phyloP scores from a whole-genome alignment of 1,140 invertebrate genomes.

The Andrena cerasifolii region DNA sequence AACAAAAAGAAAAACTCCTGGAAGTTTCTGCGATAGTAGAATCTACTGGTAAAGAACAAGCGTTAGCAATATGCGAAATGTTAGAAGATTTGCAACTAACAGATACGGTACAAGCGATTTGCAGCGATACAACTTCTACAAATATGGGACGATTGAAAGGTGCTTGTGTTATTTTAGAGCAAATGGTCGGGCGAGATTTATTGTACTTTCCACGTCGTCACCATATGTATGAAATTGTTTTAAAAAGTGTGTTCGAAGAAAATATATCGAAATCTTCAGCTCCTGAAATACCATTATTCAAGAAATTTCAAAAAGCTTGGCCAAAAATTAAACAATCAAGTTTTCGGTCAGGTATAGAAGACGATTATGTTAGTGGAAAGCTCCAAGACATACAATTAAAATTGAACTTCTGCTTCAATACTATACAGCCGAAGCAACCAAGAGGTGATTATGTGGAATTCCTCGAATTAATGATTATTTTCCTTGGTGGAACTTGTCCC shows the following conservation, averaged over 20 bases:
- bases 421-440: not conserved
- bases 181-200: too few relatives aligned
- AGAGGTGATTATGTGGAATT: not conserved
- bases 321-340: conserved; percentile 29
- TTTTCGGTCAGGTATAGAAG: not conserved
- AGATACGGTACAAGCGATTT: too few relatives aligned
- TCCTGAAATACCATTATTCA: conserved; percentile 51
- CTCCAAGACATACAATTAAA: too few relatives aligned
- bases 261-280: too few relatives aligned
- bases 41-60: not conserved
- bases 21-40: not conserved
- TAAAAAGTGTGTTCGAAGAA: conserved; percentile 43
- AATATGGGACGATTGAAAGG: conserved; percentile 22
- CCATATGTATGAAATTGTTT: conserved; percentile 56
- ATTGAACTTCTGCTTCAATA: not conserved
- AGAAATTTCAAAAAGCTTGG: conserved; percentile 51
- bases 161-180: conserved; percentile 32
- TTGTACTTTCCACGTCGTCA: conserved; percentile 54
- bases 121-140: too few relatives aligned
- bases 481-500: not conserved
- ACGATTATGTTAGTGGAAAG: not conserved
- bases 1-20: not conserved
- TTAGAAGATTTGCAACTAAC: not conserved
- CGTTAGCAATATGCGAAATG: not conserved
- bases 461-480: not conserved